These are phyloP conservation scores for Tachina fera DNA, from an alignment of 2,888 invertebrate genomes.

Conservation along the genomic window DNA sequence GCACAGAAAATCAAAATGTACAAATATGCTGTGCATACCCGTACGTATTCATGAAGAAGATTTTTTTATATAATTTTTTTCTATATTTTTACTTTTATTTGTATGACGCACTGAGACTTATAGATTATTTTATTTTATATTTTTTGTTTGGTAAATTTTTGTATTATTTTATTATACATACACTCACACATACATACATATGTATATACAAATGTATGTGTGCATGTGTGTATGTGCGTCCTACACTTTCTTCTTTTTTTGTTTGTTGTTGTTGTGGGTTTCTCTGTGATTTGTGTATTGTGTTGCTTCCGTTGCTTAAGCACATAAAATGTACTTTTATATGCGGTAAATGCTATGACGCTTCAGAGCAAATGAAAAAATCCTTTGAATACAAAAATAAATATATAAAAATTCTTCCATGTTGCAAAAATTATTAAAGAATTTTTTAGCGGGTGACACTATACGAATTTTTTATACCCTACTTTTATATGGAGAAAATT, in stretches of 20 bases:
- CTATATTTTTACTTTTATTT: slow-evolving; percentile 25
- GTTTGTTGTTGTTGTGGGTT: slow-evolving; percentile 28
- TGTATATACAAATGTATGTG: neutral
- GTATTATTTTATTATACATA: slow-evolving; percentile 39
- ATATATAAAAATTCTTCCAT: neutral
- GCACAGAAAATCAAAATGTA: slow-evolving; percentile 50
- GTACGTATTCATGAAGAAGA: slow-evolving; percentile 37
- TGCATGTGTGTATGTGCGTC: neutral
- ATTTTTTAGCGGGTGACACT: neutral
- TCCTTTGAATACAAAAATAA: slow-evolving; percentile 31
- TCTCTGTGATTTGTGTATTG: slow-evolving; percentile 61
- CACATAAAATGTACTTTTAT: slow-evolving; percentile 49
- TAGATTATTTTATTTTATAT: slow-evolving; percentile 38
- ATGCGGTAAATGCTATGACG: slow-evolving; percentile 62
- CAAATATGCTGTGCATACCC: slow-evolving; percentile 18
- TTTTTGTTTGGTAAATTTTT: slow-evolving; percentile 38
- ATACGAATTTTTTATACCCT: neutral
- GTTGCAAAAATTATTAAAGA: neutral
- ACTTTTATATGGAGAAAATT: neutral
- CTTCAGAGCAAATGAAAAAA: slow-evolving; percentile 29
- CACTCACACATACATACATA: neutral
- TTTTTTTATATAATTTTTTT: slow-evolving; percentile 24
- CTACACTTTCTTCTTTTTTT: slow-evolving; percentile 12
- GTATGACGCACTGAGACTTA: slow-evolving; percentile 62
- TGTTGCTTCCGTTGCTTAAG: slow-evolving; percentile 64